These are phyloP conservation scores for Tetrao urogallus DNA, from an alignment of 2,113 vertebrate genomes.

Conservation along the genomic window DNA sequence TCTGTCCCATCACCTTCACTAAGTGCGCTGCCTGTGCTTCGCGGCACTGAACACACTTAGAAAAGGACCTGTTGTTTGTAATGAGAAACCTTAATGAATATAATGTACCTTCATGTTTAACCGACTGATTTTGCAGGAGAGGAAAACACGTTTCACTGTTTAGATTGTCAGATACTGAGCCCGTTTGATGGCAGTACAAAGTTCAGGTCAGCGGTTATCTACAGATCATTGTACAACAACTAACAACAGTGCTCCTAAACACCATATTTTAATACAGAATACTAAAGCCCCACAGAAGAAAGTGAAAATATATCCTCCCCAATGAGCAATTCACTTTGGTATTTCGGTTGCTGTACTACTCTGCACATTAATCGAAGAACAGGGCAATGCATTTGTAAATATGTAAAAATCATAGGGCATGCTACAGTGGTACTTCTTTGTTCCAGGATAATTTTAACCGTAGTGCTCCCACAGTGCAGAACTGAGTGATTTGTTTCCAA, in stretches of 20 bases:
- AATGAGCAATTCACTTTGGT: not conserved
- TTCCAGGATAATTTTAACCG: not conserved
- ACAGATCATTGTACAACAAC: not conserved
- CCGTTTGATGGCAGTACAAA: not conserved
- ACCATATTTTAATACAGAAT: not conserved
- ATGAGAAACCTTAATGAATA: not conserved
- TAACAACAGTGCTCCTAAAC: not conserved
- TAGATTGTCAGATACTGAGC: not conserved
- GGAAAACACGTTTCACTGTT: not conserved
- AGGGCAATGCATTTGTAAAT: not conserved
- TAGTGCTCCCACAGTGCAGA: not conserved
- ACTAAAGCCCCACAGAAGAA: not conserved
- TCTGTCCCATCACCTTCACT: not conserved
- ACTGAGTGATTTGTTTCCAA: slow-evolving; percentile 45
- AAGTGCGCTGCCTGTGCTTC: not conserved
- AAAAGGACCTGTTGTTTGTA: not conserved
- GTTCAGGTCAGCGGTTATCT: not conserved
- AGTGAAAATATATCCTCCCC: not conserved
- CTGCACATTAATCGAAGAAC: not conserved
- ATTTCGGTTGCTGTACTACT: not conserved
- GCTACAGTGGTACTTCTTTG: slow-evolving; percentile 12
- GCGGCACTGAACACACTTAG: not conserved
- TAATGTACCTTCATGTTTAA: not conserved
- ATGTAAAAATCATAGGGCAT: not conserved
- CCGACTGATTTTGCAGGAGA: not conserved